phyloP scores from a whole-genome alignment of 1,140 invertebrate genomes.

The Caenorhabditis elegans region DNA sequence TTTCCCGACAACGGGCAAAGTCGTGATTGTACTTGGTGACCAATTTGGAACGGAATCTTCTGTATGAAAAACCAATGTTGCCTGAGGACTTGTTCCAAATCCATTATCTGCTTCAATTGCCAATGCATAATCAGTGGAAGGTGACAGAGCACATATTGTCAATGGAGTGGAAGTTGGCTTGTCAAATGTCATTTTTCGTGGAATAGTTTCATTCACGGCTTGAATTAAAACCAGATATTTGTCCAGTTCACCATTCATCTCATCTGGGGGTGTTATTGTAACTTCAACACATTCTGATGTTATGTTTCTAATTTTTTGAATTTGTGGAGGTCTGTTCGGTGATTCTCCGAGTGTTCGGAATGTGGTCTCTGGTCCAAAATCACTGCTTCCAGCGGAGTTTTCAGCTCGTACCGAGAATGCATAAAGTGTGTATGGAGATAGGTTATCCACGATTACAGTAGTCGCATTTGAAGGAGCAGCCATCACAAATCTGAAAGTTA shows the following conservation, averaged over 20 bases:
- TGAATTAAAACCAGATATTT: constrained; percentile 26
- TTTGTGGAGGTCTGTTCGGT: constrained; percentile 53
- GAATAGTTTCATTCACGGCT: neutral
- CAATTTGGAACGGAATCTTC: constrained; percentile 42
- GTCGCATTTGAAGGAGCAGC: constrained; percentile 40
- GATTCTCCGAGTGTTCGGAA: constrained; percentile 60
- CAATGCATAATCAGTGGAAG: constrained; percentile 38
- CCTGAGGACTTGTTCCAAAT: constrained; percentile 62
- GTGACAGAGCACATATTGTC: constrained; percentile 32
- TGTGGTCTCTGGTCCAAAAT: constrained; percentile 58
- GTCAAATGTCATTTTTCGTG: constrained; percentile 7
- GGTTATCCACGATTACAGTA: constrained; percentile 41
- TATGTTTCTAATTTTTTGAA: constrained; percentile 51
- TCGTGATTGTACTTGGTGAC: neutral
- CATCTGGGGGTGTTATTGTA: neutral
- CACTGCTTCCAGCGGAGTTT: constrained; percentile 60
- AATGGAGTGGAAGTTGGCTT: constrained; percentile 11
- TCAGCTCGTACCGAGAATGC: constrained; percentile 60
- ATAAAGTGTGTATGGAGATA: constrained; percentile 32
- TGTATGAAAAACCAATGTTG: constrained; percentile 51
- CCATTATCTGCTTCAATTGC: constrained; percentile 62
- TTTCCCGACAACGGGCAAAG: neutral
- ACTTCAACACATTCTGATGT: constrained; percentile 54
- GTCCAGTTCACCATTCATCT: constrained; percentile 36
- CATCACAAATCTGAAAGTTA: constrained; percentile 36